A percentile compares a stretch with the other conserved stretches of the same genome.
These are phyloP conservation scores for Pseudomugil tenellus DNA, from an alignment of 2,797 vertebrate species.

Conservation along the genomic window DNA sequence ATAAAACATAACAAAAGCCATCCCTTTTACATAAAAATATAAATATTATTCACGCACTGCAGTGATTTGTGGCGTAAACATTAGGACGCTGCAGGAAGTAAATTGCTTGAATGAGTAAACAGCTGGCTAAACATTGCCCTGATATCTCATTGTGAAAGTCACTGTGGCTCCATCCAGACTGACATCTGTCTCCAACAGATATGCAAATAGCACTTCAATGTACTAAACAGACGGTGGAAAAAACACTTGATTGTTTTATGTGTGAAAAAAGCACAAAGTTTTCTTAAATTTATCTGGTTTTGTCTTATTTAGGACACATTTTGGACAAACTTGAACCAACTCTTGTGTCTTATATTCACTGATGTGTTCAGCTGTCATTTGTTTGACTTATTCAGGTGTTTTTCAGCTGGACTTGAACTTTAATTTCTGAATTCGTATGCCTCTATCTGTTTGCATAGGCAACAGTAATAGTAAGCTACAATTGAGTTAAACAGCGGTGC, in stretches of 20 bases:
- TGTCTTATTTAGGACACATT: background rate
- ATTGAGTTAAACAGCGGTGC: slow-evolving; percentile 15
- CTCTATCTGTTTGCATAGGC: slow-evolving; percentile 5
- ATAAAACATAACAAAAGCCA: background rate
- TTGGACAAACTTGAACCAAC: background rate
- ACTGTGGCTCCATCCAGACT: too few relatives aligned
- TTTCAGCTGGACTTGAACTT: background rate
- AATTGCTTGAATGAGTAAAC: background rate
- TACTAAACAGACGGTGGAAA: background rate
- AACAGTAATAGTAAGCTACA: slow-evolving; percentile 10
- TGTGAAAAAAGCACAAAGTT: background rate
- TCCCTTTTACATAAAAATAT: too few relatives aligned
- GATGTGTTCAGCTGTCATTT: background rate
- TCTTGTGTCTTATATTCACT: background rate
- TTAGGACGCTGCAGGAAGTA: background rate
- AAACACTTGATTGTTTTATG: too few relatives aligned
- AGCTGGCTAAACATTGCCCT: background rate
- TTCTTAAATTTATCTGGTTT: background rate
- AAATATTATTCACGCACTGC: background rate
- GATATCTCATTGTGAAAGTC: too few relatives aligned
- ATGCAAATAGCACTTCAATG: background rate
- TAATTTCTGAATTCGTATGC: background rate
- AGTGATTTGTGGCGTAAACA: background rate
- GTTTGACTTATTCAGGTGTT: background rate
- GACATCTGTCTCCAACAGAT: background rate